Percentiles rank a stretch among this genome's conserved stretches.
Evolutionary conservation across 2,888 invertebrate genomes (phyloP).

Genomic region (Latheticus oryzae): DNA sequence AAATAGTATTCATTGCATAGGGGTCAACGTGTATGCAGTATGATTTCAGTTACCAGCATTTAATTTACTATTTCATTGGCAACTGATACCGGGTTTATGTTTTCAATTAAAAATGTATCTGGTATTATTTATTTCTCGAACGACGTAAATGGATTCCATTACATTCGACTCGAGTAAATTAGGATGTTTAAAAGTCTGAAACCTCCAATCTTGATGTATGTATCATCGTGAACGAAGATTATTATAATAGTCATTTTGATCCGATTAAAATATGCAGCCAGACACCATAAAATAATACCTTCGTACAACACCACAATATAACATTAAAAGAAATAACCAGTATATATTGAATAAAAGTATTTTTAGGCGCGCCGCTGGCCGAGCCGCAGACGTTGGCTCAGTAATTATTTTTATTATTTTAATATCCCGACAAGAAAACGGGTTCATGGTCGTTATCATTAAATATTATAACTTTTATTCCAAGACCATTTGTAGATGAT

Average conservation of each 20-base stretch:
- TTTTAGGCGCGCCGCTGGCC: slow-evolving; percentile 51
- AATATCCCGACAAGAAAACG: slow-evolving; percentile 65
- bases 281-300: slow-evolving; percentile 30
- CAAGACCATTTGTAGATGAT: slow-evolving; percentile 63
- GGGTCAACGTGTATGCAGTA: slow-evolving; percentile 18
- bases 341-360: slow-evolving; percentile 42
- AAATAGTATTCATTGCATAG: neutral
- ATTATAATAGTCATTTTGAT: slow-evolving; percentile 16
- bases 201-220: slow-evolving; percentile 6
- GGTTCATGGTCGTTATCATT: slow-evolving; percentile 67
- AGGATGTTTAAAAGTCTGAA: slow-evolving; percentile 1
- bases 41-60: slow-evolving; percentile 47
- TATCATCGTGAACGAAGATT: neutral
- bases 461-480: slow-evolving; percentile 67
- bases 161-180: slow-evolving; percentile 19
- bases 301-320: slow-evolving; percentile 14
- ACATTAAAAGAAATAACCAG: slow-evolving; percentile 35
- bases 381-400: slow-evolving; percentile 47
- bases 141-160: slow-evolving; percentile 42
- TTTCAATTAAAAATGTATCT: slow-evolving; percentile 59
- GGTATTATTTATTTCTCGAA: slow-evolving; percentile 53
- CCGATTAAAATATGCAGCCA: slow-evolving; percentile 12
- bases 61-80: slow-evolving; percentile 52
- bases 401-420: slow-evolving; percentile 66
- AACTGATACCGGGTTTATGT: slow-evolving; percentile 54